phyloP scores from a whole-genome alignment of 2,888 invertebrate species.

The Cheilosia scutellata region DNA sequence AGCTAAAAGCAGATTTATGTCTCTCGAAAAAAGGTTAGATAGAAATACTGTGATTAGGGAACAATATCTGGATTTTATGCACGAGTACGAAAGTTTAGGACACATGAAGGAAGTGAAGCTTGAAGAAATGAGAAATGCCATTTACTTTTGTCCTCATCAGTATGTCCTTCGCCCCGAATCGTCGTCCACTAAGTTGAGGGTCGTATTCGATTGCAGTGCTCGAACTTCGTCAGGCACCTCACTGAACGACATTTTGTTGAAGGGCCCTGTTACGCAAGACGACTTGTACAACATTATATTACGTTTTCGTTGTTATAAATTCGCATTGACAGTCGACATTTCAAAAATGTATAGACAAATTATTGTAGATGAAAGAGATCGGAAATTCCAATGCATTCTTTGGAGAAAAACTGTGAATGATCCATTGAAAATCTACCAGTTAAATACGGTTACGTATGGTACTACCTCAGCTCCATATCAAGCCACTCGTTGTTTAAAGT shows the following conservation, averaged over 20 bases:
- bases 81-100: not conserved
- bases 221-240: constrained; percentile 22
- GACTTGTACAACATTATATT: constrained; percentile 14
- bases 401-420: constrained; percentile 39
- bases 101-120: not conserved
- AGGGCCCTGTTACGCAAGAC: constrained; percentile 46
- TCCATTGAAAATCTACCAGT: constrained; percentile 22
- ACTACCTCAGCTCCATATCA: constrained; percentile 42
- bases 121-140: not conserved
- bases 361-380: constrained; percentile 46
- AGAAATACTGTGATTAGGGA: not conserved
- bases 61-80: not conserved
- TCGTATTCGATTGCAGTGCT: not conserved
- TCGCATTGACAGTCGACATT: constrained; percentile 60
- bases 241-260: constrained; percentile 60
- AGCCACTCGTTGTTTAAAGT: constrained; percentile 36
- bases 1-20: not conserved
- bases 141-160: too few relatives aligned
- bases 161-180: constrained; percentile 5
- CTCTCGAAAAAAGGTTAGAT: not conserved
- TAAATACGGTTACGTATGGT: constrained; percentile 33
- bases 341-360: constrained; percentile 73
- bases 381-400: constrained; percentile 57
- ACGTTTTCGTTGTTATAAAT: constrained; percentile 54
- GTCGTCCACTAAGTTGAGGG: constrained; percentile 24